Conservation (phyloP, 2,888 invertebrate species). For the Phaonia tiefii region DNA sequence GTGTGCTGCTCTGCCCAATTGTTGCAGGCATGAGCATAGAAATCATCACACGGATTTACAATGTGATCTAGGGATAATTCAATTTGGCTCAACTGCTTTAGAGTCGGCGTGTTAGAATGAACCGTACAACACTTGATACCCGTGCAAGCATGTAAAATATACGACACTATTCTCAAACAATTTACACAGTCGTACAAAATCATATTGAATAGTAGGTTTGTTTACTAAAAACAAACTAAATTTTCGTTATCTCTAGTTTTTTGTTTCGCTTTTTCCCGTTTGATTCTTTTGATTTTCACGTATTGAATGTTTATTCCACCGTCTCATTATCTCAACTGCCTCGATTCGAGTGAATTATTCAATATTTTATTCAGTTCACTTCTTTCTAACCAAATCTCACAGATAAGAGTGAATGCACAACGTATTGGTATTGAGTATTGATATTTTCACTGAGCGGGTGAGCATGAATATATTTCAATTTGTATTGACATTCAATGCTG, state of each 20-base stretch:
- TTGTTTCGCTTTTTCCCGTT: neutral
- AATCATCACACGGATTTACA: conserved; percentile 72
- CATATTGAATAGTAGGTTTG: too few species aligned
- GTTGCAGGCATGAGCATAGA: conserved; percentile 74
- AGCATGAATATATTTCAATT: too few species aligned
- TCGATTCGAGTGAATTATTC: neutral
- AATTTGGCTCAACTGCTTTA: too few species aligned
- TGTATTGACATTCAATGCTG: too few species aligned
- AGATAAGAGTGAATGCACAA: conserved; percentile 1
- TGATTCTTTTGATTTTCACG: neutral
- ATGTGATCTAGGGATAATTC: conserved; percentile 15
- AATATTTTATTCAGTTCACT: neutral
- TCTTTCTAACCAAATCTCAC: too few species aligned
- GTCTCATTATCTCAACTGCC: conserved; percentile 10
- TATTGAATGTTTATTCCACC: neutral
- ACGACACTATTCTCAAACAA: neutral
- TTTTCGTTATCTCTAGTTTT: neutral
- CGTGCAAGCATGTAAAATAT: neutral
- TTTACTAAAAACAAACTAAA: too few species aligned
- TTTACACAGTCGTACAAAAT: neutral
- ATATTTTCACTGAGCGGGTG: too few species aligned
- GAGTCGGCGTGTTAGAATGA: too few species aligned
- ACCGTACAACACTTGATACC: too few species aligned
- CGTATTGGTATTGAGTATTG: too few species aligned
- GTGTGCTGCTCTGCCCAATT: conserved; percentile 70